phyloP scores from a whole-genome alignment of 2,888 invertebrate species.

The Yponomeuta sedellus region DNA sequence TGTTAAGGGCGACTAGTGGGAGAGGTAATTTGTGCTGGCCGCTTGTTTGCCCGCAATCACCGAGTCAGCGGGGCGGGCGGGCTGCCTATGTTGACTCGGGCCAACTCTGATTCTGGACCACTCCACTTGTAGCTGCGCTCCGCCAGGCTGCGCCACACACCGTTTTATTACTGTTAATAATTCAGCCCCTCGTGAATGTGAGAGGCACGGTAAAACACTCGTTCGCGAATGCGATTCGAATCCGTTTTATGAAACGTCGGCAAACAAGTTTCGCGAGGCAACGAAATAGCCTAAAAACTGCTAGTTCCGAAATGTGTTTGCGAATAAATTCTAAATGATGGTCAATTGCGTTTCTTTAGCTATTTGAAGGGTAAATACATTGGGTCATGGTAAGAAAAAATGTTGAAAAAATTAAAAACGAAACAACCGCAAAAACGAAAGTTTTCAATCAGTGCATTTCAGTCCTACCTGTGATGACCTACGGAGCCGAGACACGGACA shows the following conservation, averaged over 20 bases:
- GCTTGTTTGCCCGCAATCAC: slow-evolving; percentile 13
- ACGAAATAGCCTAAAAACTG: background rate
- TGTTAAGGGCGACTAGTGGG: background rate
- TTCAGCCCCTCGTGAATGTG: background rate
- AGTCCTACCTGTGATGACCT: too few species aligned
- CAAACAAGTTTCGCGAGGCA: background rate
- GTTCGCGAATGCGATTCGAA: background rate
- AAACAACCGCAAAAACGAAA: too few species aligned
- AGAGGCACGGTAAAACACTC: background rate
- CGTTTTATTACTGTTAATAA: background rate
- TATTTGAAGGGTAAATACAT: too few species aligned
- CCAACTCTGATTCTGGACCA: background rate
- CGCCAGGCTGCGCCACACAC: background rate
- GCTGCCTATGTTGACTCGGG: slow-evolving; percentile 10
- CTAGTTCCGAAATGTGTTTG: too few species aligned
- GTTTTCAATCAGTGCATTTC: too few species aligned
- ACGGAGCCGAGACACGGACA: too few species aligned
- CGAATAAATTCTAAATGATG: too few species aligned
- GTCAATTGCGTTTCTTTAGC: too few species aligned
- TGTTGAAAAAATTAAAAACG: too few species aligned
- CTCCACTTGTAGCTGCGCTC: background rate
- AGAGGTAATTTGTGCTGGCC: background rate
- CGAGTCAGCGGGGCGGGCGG: background rate
- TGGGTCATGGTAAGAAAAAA: too few species aligned
- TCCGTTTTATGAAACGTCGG: background rate